Evolutionary conservation across 2,113 vertebrate species (phyloP).

Genomic region (Campylorhamphus procurvoides): DNA sequence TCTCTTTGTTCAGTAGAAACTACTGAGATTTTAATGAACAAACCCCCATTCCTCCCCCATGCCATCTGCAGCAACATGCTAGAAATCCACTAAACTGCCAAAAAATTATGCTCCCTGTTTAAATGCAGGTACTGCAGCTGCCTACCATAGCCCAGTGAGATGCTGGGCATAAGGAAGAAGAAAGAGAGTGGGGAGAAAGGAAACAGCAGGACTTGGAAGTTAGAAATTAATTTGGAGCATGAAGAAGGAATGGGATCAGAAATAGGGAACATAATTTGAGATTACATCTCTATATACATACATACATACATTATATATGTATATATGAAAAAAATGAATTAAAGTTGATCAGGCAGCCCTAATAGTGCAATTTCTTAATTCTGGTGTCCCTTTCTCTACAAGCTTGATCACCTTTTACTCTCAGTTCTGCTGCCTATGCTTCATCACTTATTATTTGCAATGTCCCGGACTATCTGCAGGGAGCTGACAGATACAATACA

Average conservation of each 20-base stretch:
- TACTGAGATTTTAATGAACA: conserved; percentile 40
- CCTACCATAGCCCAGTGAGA: conserved; percentile 8
- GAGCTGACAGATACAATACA: background rate
- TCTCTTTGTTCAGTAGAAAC: conserved; percentile 34
- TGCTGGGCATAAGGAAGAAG: conserved; percentile 11
- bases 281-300: background rate
- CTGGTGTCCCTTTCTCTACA: background rate
- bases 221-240: background rate
- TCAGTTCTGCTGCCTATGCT: background rate
- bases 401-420: background rate
- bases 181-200: background rate
- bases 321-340: background rate
- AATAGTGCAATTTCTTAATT: background rate
- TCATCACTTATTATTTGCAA: background rate
- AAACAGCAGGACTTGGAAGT: background rate
- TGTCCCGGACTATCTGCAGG: background rate
- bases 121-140: conserved; percentile 47
- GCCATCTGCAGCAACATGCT: conserved; percentile 37
- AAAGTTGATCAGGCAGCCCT: background rate
- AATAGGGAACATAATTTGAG: background rate
- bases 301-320: background rate
- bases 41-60: conserved; percentile 27
- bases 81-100: conserved; percentile 15
- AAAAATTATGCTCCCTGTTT: conserved; percentile 5
- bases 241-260: background rate